Conservation (phyloP, 2,113 vertebrate genomes). For the Ochotona princeps region DNA sequence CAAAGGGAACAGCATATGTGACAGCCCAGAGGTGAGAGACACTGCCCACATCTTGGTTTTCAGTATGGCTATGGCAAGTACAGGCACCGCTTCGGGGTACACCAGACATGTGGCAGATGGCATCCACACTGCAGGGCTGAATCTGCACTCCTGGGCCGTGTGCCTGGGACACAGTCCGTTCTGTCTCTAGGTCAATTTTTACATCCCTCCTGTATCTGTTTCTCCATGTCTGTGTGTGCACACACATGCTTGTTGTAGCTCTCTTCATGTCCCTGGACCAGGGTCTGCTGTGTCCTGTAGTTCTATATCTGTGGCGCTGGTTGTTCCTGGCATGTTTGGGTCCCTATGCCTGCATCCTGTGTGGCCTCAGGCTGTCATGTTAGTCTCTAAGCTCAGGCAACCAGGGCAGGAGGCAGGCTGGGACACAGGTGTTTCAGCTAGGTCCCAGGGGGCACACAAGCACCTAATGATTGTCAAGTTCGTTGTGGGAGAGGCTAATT, state of each 20-base stretch:
- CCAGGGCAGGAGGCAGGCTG: not conserved
- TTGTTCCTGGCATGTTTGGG: not conserved
- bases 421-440: not conserved
- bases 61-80: fast-evolving
- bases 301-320: not conserved
- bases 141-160: not conserved
- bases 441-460: slow-evolving; percentile 26
- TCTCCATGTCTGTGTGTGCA: not conserved
- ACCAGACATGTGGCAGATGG: fast-evolving
- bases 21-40: not conserved
- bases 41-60: too few species aligned
- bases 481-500: slow-evolving; percentile 44
- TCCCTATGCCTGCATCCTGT: not conserved
- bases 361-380: not conserved
- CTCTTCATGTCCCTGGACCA: not conserved
- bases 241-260: too few species aligned
- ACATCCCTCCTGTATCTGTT: not conserved
- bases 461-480: not conserved
- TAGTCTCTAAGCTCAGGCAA: not conserved
- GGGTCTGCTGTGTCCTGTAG: not conserved
- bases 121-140: not conserved
- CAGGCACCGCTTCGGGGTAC: not conserved
- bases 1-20: not conserved
- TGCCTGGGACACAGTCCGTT: not conserved
- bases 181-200: slow-evolving; percentile 1